These are phyloP conservation scores for Tupaia chinensis DNA, from an alignment of 2,113 vertebrate genomes.

Conservation along the genomic window DNA sequence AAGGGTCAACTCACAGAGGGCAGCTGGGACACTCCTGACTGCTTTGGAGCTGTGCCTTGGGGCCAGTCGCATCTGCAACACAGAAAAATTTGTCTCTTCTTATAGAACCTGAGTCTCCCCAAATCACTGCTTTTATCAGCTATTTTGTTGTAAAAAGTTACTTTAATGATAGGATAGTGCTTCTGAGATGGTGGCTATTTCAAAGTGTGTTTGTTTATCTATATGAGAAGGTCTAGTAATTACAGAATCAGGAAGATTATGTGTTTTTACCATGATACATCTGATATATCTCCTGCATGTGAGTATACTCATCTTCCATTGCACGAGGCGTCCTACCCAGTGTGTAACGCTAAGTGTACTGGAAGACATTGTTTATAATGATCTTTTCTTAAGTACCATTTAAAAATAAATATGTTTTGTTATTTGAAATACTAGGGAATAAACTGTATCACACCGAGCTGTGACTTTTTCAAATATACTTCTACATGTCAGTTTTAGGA, in stretches of 20 bases:
- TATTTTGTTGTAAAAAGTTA: not conserved
- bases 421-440: conserved; percentile 17
- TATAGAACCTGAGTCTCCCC: not conserved
- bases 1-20: not conserved
- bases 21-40: not conserved
- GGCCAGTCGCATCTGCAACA: not conserved
- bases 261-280: not conserved
- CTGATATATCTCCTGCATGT: accelerated
- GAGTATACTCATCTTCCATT: not conserved
- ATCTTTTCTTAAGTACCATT: conserved; percentile 24
- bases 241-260: not conserved
- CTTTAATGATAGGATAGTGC: not conserved
- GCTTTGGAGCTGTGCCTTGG: not conserved
- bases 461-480: not conserved
- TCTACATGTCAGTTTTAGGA: not conserved
- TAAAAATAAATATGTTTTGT: not conserved
- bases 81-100: not conserved
- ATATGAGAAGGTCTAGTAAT: not conserved
- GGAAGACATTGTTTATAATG: not conserved
- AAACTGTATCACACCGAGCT: not conserved
- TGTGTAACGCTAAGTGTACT: not conserved
- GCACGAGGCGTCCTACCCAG: not conserved
- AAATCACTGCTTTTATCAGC: not conserved
- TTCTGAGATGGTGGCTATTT: not conserved
- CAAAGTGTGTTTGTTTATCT: not conserved